These are phyloP conservation scores for Scrobipalpa atriplicella DNA, from an alignment of 2,888 invertebrate genomes.

Conservation along the genomic window DNA sequence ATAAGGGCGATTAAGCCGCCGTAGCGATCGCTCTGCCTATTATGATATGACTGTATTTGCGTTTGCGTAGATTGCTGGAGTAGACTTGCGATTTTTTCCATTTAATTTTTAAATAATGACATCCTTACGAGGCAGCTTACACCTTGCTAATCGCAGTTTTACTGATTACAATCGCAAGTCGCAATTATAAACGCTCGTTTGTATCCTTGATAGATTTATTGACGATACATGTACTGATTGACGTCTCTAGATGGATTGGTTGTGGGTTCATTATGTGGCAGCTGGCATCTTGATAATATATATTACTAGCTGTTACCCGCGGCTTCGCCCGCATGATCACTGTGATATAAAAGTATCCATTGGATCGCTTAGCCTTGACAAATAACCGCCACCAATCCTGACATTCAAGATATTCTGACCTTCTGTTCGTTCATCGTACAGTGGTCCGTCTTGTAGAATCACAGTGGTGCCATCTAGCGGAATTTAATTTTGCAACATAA, in stretches of 20 bases:
- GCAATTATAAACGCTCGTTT: not conserved
- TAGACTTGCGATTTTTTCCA: constrained; percentile 8
- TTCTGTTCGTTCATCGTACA: no score
- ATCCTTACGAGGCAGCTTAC: not conserved
- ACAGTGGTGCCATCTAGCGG: no score
- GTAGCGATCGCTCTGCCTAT: constrained; percentile 12
- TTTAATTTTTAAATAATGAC: no score
- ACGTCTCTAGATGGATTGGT: constrained; percentile 8
- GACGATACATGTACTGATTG: constrained; percentile 10
- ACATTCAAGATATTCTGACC: no score
- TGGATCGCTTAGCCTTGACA: no score
- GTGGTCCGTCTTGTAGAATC: no score
- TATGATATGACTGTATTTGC: constrained; percentile 25
- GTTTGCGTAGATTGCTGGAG: not conserved
- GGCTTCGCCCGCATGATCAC: no score
- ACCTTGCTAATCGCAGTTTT: not conserved
- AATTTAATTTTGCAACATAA: no score
- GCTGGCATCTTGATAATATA: not conserved
- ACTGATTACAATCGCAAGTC: not conserved
- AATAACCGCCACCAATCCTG: no score
- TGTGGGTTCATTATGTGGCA: not conserved
- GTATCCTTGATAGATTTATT: not conserved
- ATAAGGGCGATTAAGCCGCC: constrained; percentile 14
- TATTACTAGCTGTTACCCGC: no score
- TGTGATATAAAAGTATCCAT: no score